Evolutionary conservation across 2,113 vertebrate genomes (phyloP), one percentile per base, ranked within the genome.

Genomic region (Peromyscus californicus): DNA sequence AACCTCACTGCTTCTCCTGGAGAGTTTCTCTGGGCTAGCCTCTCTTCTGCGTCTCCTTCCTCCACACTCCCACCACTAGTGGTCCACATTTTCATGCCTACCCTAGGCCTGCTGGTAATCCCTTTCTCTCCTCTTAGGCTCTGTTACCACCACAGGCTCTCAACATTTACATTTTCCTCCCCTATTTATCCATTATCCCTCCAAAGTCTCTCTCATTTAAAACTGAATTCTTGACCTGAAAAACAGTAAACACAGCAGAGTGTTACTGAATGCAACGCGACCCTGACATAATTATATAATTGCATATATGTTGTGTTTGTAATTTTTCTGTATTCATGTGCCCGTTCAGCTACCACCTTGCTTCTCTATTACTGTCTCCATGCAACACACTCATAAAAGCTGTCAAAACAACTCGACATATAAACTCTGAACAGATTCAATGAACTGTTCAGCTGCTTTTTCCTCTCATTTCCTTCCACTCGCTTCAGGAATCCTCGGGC

Each of bases 401-500:
- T 97, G 97, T 98, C 97, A 98, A 95, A 97, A 94, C 93, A 97
- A 93, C 54, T 78, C 79, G 75, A 89, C 93, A 83, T 24, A 90
- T 42, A 93, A 96, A 97, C 93, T 97, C 97, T 86, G 95, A 96
- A 86, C 94, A 92, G 93, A 82, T 94, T 96, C 97, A 95, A 90
- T 91, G 97, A 97, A 97, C 95, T 97, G 93, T 96, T 95, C 97
- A 95, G 93, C 91, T 94, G 89, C 79, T 96, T 94, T 96, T 97
- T 94, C 96, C 96, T 98, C 97, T 96, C 93, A 97, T 97, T 97
- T 98, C 97, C 97, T 98, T 95, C 96, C 74, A 61, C 93, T 79
- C 9, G 33, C 96, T 98, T 96, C 97, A 97, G 91, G 94, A 96
- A 95, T 93, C 94, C 90, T 94, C 84, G 93, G 91, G 96, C 89